A percentile compares a stretch with the other conserved stretches of the same genome.
These are phyloP conservation scores for Myrmecophaga tridactyla DNA, from an alignment of 2,113 vertebrate species.

Conservation along the genomic window DNA sequence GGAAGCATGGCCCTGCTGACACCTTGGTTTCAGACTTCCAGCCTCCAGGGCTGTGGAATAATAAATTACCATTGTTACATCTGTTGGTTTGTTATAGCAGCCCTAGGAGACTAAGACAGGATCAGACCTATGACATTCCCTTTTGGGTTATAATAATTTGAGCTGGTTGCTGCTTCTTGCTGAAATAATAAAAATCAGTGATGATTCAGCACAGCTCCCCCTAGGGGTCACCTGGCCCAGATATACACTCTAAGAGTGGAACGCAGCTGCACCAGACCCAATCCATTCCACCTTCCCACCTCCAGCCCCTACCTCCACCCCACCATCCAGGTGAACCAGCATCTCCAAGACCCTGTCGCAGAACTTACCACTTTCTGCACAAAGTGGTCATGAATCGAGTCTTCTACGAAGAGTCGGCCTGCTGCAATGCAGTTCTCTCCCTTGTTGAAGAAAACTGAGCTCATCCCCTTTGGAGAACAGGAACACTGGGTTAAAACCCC, in stretches of 20 bases:
- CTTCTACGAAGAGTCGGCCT: slow-evolving; percentile 89
- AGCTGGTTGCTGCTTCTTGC: not conserved
- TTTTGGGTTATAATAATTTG: not conserved
- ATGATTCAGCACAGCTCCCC: not conserved
- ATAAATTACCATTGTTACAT: too few species aligned
- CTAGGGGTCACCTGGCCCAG: not conserved
- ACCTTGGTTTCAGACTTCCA: too few species aligned
- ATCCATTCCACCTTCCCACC: too few species aligned
- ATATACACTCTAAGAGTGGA: too few species aligned
- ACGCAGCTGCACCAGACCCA: not conserved
- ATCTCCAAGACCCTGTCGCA: not conserved
- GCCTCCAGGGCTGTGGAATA: too few species aligned
- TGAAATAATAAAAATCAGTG: not conserved
- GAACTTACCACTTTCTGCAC: slow-evolving; percentile 87
- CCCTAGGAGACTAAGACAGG: too few species aligned
- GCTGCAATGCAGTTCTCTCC: slow-evolving; percentile 94
- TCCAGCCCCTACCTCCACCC: not conserved
- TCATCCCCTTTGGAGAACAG: slow-evolving; percentile 88
- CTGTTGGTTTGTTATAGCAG: too few species aligned
- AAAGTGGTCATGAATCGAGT: slow-evolving; percentile 88
- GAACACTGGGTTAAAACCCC: not conserved
- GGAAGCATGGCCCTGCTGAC: too few species aligned
- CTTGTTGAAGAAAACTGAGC: slow-evolving; percentile 93
- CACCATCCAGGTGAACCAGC: not conserved
- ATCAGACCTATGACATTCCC: not conserved